phyloP scores from a whole-genome alignment of 92 coral and sea anemone species.

The Epizoanthus ramosus region DNA sequence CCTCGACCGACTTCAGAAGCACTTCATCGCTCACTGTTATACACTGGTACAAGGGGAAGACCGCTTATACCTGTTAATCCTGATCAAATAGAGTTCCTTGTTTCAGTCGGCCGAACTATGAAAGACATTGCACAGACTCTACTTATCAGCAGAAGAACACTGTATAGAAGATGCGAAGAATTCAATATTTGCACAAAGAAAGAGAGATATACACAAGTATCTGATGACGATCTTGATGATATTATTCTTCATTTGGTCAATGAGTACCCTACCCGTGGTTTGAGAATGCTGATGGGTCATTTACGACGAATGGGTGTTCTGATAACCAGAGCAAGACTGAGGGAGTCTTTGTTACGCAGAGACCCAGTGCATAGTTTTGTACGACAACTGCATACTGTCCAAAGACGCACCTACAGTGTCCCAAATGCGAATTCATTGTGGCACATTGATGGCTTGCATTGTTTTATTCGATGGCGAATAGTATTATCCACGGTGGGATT shows the following conservation, averaged over 20 bases:
- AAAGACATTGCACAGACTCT: constrained; percentile 43
- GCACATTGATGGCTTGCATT: constrained; percentile 63
- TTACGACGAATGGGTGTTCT: constrained; percentile 11
- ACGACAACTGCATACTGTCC: constrained; percentile 44
- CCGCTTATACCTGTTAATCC: constrained; percentile 50
- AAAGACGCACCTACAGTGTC: constrained; percentile 62
- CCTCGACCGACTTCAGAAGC: constrained; percentile 53
- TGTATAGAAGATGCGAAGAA: constrained; percentile 60
- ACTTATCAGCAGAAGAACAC: constrained; percentile 52
- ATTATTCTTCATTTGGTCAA: constrained; percentile 29
- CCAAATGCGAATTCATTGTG: constrained; percentile 65
- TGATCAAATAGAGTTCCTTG: constrained; percentile 52
- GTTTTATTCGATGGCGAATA: constrained; percentile 48
- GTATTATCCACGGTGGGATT: constrained; percentile 50
- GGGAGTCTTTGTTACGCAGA: constrained; percentile 51
- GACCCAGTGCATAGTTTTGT: constrained; percentile 62
- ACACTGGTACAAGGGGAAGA: constrained; percentile 42
- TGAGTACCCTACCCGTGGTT: constrained; percentile 49
- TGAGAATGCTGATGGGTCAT: constrained; percentile 47
- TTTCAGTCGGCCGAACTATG: constrained; percentile 56
- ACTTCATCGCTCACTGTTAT: constrained; percentile 14
- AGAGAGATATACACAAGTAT: constrained; percentile 35
- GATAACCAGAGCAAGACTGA: constrained; percentile 45
- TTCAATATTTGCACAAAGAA: constrained; percentile 50
- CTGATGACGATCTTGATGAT: constrained; percentile 48